phyloP scores from a whole-genome alignment of 2,797 vertebrate species.

The Acanthurus tractus region DNA sequence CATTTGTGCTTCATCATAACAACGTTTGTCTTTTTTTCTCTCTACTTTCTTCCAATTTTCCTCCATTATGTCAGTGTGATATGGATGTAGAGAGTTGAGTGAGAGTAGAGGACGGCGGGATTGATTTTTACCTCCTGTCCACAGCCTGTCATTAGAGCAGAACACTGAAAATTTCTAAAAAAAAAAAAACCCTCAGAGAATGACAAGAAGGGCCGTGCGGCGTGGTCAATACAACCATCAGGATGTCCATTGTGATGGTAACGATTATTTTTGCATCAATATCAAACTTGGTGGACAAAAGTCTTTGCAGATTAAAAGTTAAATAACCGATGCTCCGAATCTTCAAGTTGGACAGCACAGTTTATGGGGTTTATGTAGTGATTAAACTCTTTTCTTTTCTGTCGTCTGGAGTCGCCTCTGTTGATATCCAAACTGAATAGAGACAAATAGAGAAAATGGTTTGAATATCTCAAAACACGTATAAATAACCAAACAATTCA shows the following conservation, averaged over 20 bases:
- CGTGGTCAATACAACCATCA: not conserved
- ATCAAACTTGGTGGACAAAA: not conserved
- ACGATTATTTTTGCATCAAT: not conserved
- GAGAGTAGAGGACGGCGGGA: slow-evolving; percentile 25
- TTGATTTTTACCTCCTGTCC: slow-evolving; percentile 50
- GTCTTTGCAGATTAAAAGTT: not conserved
- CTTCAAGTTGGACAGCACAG: not conserved
- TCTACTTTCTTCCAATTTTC: slow-evolving; percentile 29
- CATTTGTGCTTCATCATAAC: slow-evolving; percentile 61
- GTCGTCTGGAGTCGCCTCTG: not conserved
- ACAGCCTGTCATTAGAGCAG: slow-evolving; percentile 26
- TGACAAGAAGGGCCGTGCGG: slow-evolving; percentile 1
- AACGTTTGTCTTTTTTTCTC: slow-evolving; percentile 16
- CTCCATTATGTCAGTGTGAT: slow-evolving; percentile 37
- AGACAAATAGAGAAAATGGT: not conserved
- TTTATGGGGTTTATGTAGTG: not conserved
- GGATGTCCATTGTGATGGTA: slow-evolving; percentile 17
- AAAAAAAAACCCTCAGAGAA: slow-evolving; percentile 26
- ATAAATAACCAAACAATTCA: slow-evolving; percentile 4
- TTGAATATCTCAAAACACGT: not conserved
- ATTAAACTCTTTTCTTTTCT: slow-evolving; percentile 1
- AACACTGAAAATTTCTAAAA: slow-evolving; percentile 14
- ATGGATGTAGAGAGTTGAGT: slow-evolving; percentile 18
- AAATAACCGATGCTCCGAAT: not conserved
- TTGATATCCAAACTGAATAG: not conserved